phyloP scores from a whole-genome alignment of 2,113 vertebrate species.

The Scomber japonicus region DNA sequence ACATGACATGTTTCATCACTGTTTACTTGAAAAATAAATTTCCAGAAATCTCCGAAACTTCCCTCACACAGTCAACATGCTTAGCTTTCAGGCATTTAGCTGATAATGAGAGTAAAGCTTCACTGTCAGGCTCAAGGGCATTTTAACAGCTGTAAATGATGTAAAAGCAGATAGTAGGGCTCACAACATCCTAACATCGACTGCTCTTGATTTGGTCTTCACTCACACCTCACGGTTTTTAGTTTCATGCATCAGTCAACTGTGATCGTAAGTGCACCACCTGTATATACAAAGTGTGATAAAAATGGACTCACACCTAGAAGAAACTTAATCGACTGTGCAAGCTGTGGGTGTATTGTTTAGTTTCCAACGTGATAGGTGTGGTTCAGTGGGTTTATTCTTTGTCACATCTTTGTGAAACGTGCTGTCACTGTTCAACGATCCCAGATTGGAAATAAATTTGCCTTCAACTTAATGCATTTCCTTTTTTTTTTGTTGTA shows the following conservation, averaged over 20 bases:
- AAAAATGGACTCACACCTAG: slow-evolving; percentile 16
- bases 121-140: no score
- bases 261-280: slow-evolving; percentile 47
- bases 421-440: no score
- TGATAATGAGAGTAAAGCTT: no score
- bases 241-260: slow-evolving; percentile 60
- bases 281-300: slow-evolving; percentile 37
- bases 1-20: not conserved
- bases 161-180: no score
- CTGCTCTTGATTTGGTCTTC: not conserved
- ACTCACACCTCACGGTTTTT: slow-evolving; percentile 37
- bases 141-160: not conserved
- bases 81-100: no score
- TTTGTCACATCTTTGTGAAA: not conserved
- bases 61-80: not conserved
- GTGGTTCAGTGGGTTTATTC: not conserved
- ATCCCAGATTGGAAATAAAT: no score
- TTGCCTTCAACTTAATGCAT: no score
- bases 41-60: not conserved
- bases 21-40: not conserved
- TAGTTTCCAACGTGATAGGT: slow-evolving; percentile 20
- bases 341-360: slow-evolving; percentile 51
- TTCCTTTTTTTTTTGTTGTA: no score
- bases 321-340: slow-evolving; percentile 42
- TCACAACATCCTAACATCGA: not conserved